phyloP scores from a whole-genome alignment of 1,140 invertebrate genomes.

The Nasonia giraulti region DNA sequence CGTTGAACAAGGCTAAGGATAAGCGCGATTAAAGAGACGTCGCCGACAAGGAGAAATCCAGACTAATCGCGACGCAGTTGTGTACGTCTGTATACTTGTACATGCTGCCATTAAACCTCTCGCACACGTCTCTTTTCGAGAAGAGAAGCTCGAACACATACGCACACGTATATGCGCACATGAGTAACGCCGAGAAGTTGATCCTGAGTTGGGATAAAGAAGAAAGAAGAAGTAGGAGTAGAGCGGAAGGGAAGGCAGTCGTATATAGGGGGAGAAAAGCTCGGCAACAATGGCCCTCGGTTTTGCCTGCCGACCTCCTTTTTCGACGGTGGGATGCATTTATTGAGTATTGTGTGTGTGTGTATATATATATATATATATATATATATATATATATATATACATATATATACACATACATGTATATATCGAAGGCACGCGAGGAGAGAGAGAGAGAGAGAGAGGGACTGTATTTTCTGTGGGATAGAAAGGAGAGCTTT shows the following conservation, averaged over 20 bases:
- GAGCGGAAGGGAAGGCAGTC: background rate
- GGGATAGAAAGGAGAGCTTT: background rate
- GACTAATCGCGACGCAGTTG: background rate
- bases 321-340: background rate
- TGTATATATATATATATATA: too few relatives aligned
- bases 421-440: background rate
- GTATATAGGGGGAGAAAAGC: background rate
- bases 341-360: background rate
- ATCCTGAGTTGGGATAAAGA: background rate
- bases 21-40: constrained; percentile 16
- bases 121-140: background rate
- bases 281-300: background rate
- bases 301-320: constrained; percentile 6
- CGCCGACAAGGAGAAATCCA: background rate
- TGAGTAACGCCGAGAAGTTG: background rate
- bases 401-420: too few relatives aligned
- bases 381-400: too few relatives aligned
- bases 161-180: background rate
- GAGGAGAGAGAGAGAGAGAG: background rate
- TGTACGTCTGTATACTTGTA: background rate
- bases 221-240: background rate
- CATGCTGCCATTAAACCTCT: background rate
- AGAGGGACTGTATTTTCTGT: background rate
- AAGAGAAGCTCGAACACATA: background rate
- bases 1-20: constrained; percentile 6